Base-by-base conservation (phyloP, 2,888 invertebrate genomes). In the Noctua janthina region DNA sequence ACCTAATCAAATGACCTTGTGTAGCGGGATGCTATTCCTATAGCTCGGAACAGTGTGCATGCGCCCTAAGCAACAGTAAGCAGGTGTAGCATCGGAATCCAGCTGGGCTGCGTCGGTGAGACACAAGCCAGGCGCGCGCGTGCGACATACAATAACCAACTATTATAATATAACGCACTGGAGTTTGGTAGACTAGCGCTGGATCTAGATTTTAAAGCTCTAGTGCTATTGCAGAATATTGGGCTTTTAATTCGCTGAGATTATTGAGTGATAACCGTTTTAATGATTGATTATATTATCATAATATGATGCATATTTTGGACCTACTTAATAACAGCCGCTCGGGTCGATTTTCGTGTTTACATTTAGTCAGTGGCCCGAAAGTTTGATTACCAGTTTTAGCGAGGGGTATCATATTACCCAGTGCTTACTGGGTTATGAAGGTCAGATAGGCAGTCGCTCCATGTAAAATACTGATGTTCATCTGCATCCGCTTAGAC, bases 81-180 rank as follows among this genome's bases (percentile, higher is more conserved):
- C 85, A 85, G 85, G 85, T 85, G 85, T 75, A 43, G 15, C 29
- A n/a, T 59, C 15, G 84, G 84, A 75, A 72, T 84, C 77, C 87
- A 87, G 81, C 74, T 85, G 85, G 11, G 39, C 66, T 59, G 54
- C 74, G 85, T 85, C 85, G 81, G n/a, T 29, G 66, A 67, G 85
- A 85, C 67, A 69, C 39, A 51, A 75, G 29, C 69, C 85, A 87
- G 85, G 66, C 81, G 75, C 43, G 78, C 54, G 79, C 59, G 59
- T 59, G 59, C 43, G 85, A 87, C 85, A 84, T 66, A 78, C 67
- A 62, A 74, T 71, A 43, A 35, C 51, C 66, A 76, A 73, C 76
- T 39, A 56, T 46, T 66, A 59, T 17, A 71, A 11, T 70, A 59
- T 17, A 71, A 15, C 39, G 43, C 15, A 15, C n/a, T 35, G 35